Base-by-base conservation (phyloP, 2,113 vertebrate species). In the Chionodraco myersi region DNA sequence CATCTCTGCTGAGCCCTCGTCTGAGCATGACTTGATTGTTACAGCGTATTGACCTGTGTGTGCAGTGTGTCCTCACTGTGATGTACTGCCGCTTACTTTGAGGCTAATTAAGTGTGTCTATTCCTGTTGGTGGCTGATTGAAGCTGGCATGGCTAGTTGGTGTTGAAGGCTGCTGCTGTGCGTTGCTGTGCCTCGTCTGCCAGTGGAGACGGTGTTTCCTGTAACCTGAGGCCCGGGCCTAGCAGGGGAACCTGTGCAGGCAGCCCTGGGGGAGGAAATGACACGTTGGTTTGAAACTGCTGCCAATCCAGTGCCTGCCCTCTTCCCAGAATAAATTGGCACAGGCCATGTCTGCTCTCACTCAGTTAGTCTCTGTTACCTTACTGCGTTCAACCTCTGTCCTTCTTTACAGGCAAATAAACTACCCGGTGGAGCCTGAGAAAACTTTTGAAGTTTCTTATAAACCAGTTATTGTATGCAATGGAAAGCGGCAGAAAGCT, bases 81-180 rank as follows among this genome's bases (percentile, higher is more conserved):
- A 69, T 79, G 72, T 58, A 15, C 54, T 26, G 10, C 16, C 10
- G 63, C 80, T 79, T 49, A 62, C 71, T 83, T 83, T 89, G 89
- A 92, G 60, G 88, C 87, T 92, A 91, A 92, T 86, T 78, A 83
- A 78, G 84, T 87, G 88, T 89, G 91, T 90, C 90, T 88, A 81
- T 83, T 81, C 61, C 75, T 80, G 79, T 83, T 71, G 85, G 77
- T 77, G 44, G 73, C 83, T 88, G 85, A 90, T 91, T 84, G 75
- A 75, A 87, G 79, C 65, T 77, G 89, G 83, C 79, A 18, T 56
- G 77, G 77, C 81, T 58, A 83, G 88, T 75, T 79, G 91, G 87
- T 84, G 91, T 83, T 91, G 87, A 94, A 85, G 91, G 91, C 89
- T 85, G 86, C 89, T 89, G 88, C 88, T 91, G 85, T 89, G 91